Base-by-base conservation (phyloP, 2,888 invertebrate species). In the Coleophora flavipennella region DNA sequence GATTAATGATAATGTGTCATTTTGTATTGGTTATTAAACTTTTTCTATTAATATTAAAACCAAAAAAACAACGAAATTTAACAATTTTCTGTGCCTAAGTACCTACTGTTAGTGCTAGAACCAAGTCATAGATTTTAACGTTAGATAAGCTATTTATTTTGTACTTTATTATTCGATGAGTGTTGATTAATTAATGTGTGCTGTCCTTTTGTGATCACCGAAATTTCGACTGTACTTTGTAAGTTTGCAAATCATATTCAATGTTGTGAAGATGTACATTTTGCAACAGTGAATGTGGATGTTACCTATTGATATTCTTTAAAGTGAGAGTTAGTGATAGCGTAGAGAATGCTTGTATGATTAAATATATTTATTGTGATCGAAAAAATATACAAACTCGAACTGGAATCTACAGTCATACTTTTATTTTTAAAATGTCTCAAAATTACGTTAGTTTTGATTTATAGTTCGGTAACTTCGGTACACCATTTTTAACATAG, bases 111-210 rank as follows among this genome's bases (percentile, higher is more conserved):
- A 49, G 41, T 53, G 55, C 47, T 62, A 57, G 57, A 63, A 63
- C 52, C 61, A 71, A 81, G 80, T 81, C 80, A 81, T 75, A 79
- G 73, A 40, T 57, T 55, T 66, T 65, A 50, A 45, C 52, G 9
- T 53, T 66, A 64, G 58, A 38, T 49, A 78, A 79, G 78, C 76
- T 76, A 81, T 80, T 81, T 81, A 81, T 81, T 80, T 59, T 58
- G 61, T 68, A 63, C 62, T 48, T 43, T 44, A 36, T 20, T 20
- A 20, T 20, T 20, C 20, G 6, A 4, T 3, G 36, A 34, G 35
- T 44, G 40, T 33, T 31, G 11, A 28, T 37, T 34, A 32, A n/a
- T n/a, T n/a, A 32, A 27, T 27, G 37, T 33, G 41, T 42, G 41
- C 26, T 33, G 20, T 20, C 20, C 20, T 20, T 20, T 6, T 20